Conservation (phyloP, 2,888 invertebrate species). For the Ectemnius lituratus region DNA sequence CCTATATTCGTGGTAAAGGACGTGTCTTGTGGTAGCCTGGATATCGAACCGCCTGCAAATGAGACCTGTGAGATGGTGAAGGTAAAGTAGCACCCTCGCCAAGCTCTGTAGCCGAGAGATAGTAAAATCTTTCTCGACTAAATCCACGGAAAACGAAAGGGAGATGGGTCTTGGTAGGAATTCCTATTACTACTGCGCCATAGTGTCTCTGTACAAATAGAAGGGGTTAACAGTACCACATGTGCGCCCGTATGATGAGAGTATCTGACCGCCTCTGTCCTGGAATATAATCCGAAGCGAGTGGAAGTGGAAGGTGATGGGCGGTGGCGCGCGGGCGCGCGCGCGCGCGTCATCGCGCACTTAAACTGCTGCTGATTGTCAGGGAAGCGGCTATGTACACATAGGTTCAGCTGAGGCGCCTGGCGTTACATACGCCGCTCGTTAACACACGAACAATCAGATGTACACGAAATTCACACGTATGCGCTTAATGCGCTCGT, state of each 20-base stretch:
- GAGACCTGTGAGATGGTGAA: neutral
- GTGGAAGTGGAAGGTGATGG: constrained; percentile 18
- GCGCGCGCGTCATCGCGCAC: constrained; percentile 16
- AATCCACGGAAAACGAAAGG: too few species aligned
- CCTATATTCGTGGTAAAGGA: neutral
- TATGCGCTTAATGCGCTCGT: constrained; percentile 55
- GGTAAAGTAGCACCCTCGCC: neutral
- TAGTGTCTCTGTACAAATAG: too few species aligned
- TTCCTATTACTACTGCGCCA: too few species aligned
- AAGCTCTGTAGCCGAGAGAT: too few species aligned
- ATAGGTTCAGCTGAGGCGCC: constrained; percentile 10
- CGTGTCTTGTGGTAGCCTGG: neutral
- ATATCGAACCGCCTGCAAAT: neutral
- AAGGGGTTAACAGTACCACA: too few species aligned
- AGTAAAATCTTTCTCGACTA: too few species aligned
- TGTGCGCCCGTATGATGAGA: too few species aligned
- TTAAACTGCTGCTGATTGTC: constrained; percentile 50
- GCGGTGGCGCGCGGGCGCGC: neutral
- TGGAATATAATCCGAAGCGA: constrained; percentile 30
- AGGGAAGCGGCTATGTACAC: constrained; percentile 20
- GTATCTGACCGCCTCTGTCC: constrained; percentile 18
- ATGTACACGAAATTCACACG: constrained; percentile 60
- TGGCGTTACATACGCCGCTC: constrained; percentile 36
- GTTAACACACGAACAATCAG: constrained; percentile 60
- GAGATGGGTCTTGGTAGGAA: too few species aligned